These are phyloP conservation scores for Hippocampus comes DNA, from an alignment of 2,113 vertebrate species.

Conservation along the genomic window DNA sequence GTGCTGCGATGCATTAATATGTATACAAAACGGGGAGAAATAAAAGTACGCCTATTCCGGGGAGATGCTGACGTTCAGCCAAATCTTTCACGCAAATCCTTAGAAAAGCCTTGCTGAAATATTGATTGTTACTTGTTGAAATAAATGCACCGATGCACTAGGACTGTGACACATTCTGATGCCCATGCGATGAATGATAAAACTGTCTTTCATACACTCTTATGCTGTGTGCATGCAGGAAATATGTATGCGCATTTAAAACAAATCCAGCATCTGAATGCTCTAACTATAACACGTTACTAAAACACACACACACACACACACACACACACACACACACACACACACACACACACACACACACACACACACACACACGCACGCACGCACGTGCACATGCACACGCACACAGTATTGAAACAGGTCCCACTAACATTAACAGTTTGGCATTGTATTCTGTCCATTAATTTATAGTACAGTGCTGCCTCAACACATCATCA, in stretches of 20 bases:
- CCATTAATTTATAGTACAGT: not conserved
- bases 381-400: not conserved
- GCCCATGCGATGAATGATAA: not conserved
- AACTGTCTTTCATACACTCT: not conserved
- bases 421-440: not conserved
- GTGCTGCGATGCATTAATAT: not conserved
- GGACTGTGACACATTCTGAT: not conserved
- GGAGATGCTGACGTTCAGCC: not conserved
- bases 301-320: too few species aligned
- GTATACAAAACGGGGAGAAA: slow-evolving; percentile 1
- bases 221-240: not conserved
- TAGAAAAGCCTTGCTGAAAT: not conserved
- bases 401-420: not conserved
- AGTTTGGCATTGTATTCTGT: not conserved
- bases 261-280: not conserved
- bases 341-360: too few species aligned
- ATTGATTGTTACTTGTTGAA: slow-evolving; percentile 2
- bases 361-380: not conserved
- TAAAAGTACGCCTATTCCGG: not conserved
- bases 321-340: not conserved
- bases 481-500: not conserved
- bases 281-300: not conserved
- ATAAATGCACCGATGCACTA: not conserved
- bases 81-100: not conserved
- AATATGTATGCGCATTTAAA: not conserved